A percentile compares a stretch with the other conserved stretches of the same genome.
Evolutionary conservation across 2,797 vertebrate species (phyloP).

Genomic region (Xyrichtys novacula): DNA sequence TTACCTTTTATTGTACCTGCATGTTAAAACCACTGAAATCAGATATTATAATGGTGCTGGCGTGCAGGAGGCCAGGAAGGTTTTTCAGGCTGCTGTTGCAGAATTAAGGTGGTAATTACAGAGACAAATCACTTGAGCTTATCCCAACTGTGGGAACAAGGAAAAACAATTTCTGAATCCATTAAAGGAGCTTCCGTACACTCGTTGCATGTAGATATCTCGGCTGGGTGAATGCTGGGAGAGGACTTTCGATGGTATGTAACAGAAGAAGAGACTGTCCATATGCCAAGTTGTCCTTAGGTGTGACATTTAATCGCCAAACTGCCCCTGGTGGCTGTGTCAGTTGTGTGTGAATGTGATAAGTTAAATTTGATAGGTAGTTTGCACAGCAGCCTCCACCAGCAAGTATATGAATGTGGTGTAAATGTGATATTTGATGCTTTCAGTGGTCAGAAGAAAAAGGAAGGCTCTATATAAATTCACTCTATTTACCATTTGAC

Average conservation of each 20-base stretch:
- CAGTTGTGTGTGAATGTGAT: too few species aligned
- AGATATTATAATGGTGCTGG: constrained; percentile 62
- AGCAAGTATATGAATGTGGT: too few species aligned
- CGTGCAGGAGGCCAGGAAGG: constrained; percentile 55
- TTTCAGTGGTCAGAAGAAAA: too few species aligned
- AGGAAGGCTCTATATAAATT: too few species aligned
- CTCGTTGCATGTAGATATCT: constrained; percentile 20
- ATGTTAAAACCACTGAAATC: constrained; percentile 64
- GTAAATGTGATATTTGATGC: too few species aligned
- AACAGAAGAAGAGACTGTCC: too few species aligned
- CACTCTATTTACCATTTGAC: too few species aligned
- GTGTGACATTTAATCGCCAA: too few species aligned
- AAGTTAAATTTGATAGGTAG: too few species aligned
- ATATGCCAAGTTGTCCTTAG: too few species aligned
- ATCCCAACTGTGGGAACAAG: constrained; percentile 66
- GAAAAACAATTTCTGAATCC: constrained; percentile 63
- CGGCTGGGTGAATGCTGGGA: neutral
- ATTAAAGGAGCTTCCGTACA: constrained; percentile 43
- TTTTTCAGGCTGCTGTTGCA: constrained; percentile 55
- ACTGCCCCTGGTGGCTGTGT: too few species aligned
- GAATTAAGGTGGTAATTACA: constrained; percentile 69
- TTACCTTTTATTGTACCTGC: constrained; percentile 66
- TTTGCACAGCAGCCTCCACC: too few species aligned
- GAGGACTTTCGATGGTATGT: neutral
- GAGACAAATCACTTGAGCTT: constrained; percentile 74